Percentiles rank a stretch among this genome's conserved stretches.
These are phyloP conservation scores for Alitta virens DNA, from an alignment of 2,888 invertebrate genomes.

Conservation along the genomic window DNA sequence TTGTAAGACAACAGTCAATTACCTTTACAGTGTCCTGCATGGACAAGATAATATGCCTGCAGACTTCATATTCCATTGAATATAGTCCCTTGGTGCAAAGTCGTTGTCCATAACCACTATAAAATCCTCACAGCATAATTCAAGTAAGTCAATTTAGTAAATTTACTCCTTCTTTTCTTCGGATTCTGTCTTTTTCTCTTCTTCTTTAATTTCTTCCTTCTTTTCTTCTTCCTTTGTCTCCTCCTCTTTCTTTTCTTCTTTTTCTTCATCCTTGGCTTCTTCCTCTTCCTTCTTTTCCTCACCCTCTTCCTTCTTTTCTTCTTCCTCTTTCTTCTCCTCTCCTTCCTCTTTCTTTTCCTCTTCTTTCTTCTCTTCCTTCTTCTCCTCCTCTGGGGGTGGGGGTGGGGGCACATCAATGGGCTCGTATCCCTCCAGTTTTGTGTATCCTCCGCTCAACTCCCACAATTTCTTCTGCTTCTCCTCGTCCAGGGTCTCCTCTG, in stretches of 20 bases:
- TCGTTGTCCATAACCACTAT: no score
- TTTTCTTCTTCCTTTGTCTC: conserved; percentile 17
- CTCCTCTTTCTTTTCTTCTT: conserved; percentile 14
- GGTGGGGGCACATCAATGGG: conserved; percentile 37
- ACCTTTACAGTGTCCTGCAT: no score
- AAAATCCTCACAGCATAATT: no score
- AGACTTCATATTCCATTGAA: no score
- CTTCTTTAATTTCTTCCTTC: conserved; percentile 17
- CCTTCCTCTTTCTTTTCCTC: conserved; percentile 11
- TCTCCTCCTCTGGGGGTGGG: conserved; percentile 30
- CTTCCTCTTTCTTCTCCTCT: conserved; percentile 9
- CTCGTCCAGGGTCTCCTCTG: conserved; percentile 40
- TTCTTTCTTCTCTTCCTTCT: conserved; percentile 20
- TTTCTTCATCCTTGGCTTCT: conserved; percentile 16
- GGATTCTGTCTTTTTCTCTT: conserved; percentile 12
- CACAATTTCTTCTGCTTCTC: conserved; percentile 43
- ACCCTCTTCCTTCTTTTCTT: conserved; percentile 20
- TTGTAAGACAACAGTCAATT: no score
- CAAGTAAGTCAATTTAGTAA: no score
- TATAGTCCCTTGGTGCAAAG: no score
- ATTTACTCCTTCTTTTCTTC: conserved; percentile 5
- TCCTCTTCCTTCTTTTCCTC: conserved; percentile 19
- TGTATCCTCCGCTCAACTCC: conserved; percentile 42
- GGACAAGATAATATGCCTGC: no score
- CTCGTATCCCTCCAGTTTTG: conserved; percentile 41